Percentiles rank a stretch among this genome's conserved stretches.
Evolutionary conservation across 2,888 invertebrate species (phyloP).

Genomic region (Drosophila pseudotalamancana): DNA sequence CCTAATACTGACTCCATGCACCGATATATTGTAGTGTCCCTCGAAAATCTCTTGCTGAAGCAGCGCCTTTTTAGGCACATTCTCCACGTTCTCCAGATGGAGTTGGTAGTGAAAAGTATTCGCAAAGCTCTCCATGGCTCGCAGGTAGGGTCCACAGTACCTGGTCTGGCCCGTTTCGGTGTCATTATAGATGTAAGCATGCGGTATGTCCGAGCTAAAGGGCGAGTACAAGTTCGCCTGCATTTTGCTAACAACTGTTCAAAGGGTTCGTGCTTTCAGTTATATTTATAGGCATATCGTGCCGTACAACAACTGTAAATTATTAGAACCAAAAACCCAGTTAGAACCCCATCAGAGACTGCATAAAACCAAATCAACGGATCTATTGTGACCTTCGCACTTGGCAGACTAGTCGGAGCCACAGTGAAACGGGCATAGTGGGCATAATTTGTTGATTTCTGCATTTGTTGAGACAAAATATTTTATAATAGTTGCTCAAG

Average conservation of each 20-base stretch:
- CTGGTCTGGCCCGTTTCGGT: neutral
- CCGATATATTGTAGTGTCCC: slow-evolving; percentile 65
- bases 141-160: slow-evolving; percentile 63
- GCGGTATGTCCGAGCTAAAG: slow-evolving; percentile 62
- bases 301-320: slow-evolving; percentile 43
- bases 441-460: too few species aligned
- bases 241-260: slow-evolving; percentile 50
- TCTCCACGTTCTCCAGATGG: slow-evolving; percentile 45
- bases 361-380: slow-evolving; percentile 52
- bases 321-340: slow-evolving; percentile 17
- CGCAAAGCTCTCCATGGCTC: slow-evolving; percentile 64
- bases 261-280: slow-evolving; percentile 12
- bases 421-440: slow-evolving; percentile 6
- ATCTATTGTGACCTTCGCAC: slow-evolving; percentile 38
- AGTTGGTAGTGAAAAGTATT: slow-evolving; percentile 50
- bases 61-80: slow-evolving; percentile 43
- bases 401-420: slow-evolving; percentile 55
- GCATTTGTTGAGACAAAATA: too few species aligned
- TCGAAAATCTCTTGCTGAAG: slow-evolving; percentile 44
- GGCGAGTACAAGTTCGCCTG: slow-evolving; percentile 47
- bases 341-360: slow-evolving; percentile 13
- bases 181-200: slow-evolving; percentile 60
- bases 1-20: slow-evolving; percentile 53
- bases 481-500: too few species aligned
- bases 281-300: slow-evolving; percentile 46